A percentile compares a stretch with the other conserved stretches of the same genome.
Evolutionary conservation across 2,797 vertebrate genomes (phyloP).

Genomic region (Mycteria americana): DNA sequence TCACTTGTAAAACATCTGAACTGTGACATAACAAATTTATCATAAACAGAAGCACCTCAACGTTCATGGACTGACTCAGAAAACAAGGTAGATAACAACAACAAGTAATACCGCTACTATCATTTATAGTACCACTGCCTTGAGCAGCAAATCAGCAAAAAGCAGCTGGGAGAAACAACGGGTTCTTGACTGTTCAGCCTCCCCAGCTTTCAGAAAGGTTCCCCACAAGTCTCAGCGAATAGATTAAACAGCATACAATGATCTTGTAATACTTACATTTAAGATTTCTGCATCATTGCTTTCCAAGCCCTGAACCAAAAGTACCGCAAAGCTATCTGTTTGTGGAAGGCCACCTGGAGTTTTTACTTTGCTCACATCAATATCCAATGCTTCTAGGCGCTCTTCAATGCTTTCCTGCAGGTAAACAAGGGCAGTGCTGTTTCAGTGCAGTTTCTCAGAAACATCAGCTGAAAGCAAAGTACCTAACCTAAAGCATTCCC

Average conservation of each 20-base stretch:
- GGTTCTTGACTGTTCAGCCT: not conserved
- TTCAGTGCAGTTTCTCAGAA: not conserved
- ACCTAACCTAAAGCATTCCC: not conserved
- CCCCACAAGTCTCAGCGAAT: not conserved
- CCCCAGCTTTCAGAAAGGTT: not conserved
- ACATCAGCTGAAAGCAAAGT: not conserved
- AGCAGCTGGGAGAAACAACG: not conserved
- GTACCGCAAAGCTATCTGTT: conserved; percentile 88
- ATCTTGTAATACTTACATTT: conserved; percentile 82
- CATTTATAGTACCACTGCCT: not conserved
- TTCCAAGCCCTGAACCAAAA: conserved; percentile 94
- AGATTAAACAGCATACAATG: not conserved
- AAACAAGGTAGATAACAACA: not conserved
- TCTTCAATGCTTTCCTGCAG: conserved; percentile 90
- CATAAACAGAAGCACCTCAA: not conserved
- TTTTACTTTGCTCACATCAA: conserved; percentile 78
- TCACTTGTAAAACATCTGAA: not conserved
- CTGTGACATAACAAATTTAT: not conserved
- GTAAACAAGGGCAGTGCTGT: not conserved
- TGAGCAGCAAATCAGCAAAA: not conserved
- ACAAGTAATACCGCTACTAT: not conserved
- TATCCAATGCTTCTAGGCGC: conserved; percentile 87
- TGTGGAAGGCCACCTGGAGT: conserved; percentile 80
- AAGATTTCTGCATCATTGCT: conserved; percentile 88
- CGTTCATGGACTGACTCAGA: not conserved